Base-by-base conservation (phyloP, 1,140 invertebrate species). In the Akabosia matsudoensis region DNA sequence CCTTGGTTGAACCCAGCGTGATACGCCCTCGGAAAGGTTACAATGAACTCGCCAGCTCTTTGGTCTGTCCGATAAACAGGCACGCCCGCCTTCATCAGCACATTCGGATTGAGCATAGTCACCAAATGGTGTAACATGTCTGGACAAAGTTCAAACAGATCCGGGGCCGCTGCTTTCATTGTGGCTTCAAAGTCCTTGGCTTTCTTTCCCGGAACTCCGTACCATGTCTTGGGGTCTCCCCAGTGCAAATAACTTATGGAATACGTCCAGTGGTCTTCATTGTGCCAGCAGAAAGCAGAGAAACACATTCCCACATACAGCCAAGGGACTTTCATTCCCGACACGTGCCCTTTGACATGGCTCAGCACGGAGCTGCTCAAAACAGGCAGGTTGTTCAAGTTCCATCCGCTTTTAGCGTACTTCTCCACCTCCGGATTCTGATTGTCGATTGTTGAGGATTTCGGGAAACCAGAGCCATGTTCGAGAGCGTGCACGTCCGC, bases 251-350 rank as follows among this genome's bases (percentile, higher is more conserved):
- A 56, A 56, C n/a, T 56, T 4, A 56, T 98, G 1, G 97, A 98
- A 85, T 99, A 99, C 82, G 95, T 98, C 97, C 97, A 99, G 84
- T 99, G 98, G 86, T 99, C 98, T 86, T 99, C 98, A 83, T 97
- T 99, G 85, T 99, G 98, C 96, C 97, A 99, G 84, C 97, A 99
- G 85, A 99, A 99, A n/a, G 97, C 97, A 0, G 96, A 95, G 86
- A 99, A 99, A 85, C 97, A 99, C 98, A 99, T 99, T 51, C 98
- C 98, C 70, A 99, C 97, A 86, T 99, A 99, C 89, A 98, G 94
- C 97, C 97, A 99, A 0, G 97, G 97, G 30, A 97, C 91, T 87
- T 96, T 96, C 95, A 97, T 97, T 76, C 97, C 98, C 77, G 96
- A 98, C 77, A 99, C 99, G 84, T 99, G 96, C 14, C 94, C 96